Conservation (phyloP, 2,888 invertebrate genomes). For the Philereme transversata region DNA sequence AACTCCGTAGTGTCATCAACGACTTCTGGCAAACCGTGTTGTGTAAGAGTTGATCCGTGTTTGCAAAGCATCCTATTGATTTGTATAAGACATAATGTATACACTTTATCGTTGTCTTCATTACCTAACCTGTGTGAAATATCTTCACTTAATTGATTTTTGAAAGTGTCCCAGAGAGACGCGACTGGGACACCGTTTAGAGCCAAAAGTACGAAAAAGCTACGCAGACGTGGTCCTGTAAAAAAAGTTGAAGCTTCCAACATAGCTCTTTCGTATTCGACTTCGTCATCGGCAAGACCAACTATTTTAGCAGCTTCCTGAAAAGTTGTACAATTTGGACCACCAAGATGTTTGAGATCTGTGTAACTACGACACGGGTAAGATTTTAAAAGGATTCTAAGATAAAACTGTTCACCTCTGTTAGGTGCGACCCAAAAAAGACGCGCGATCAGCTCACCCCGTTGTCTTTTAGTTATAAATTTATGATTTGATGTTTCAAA, state of each 20-base stretch:
- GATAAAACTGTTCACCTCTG: slow-evolving; percentile 27
- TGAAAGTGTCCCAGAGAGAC: neutral
- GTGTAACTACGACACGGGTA: slow-evolving; percentile 11
- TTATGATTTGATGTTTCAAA: slow-evolving; percentile 3
- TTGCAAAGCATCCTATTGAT: slow-evolving; percentile 1
- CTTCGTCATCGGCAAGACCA: slow-evolving; percentile 13
- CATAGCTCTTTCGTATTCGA: neutral
- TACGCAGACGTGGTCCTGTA: too few species aligned
- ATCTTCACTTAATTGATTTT: slow-evolving; percentile 3
- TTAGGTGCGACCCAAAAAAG: slow-evolving; percentile 13
- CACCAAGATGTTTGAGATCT: slow-evolving; percentile 26
- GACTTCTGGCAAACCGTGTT: neutral
- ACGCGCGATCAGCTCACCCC: neutral
- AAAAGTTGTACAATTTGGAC: slow-evolving; percentile 29
- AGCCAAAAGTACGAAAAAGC: too few species aligned
- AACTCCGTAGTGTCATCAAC: slow-evolving; percentile 5
- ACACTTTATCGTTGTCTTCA: too few species aligned
- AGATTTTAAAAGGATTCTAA: slow-evolving; percentile 12
- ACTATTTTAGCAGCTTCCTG: slow-evolving; percentile 31
- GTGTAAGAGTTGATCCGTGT: neutral
- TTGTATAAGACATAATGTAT: too few species aligned
- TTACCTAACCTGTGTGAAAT: neutral
- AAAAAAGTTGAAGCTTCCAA: slow-evolving; percentile 18
- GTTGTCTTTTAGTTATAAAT: slow-evolving; percentile 15
- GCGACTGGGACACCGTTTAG: neutral